Base-by-base conservation (phyloP, 2,888 invertebrate genomes). In the Drosophila birchii region DNA sequence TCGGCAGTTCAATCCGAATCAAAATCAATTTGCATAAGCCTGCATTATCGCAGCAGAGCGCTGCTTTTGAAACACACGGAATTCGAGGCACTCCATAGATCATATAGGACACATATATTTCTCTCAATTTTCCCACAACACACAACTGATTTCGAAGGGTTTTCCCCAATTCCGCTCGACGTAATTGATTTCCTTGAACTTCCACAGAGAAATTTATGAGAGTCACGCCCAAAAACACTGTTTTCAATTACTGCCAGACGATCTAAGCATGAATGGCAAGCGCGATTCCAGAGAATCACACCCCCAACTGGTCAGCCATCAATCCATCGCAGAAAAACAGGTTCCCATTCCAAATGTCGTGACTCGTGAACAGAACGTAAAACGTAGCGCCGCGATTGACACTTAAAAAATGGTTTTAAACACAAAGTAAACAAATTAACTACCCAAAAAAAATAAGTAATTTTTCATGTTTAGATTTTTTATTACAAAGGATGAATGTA, bases 21-120 rank as follows among this genome's bases (percentile, higher is more conserved):
- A 41, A 60, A 47, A 53, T 44, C 20, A 20, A 80, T 88, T 85
- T 86, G 67, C 83, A 84, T 83, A 74, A 78, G 67, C 41, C 34
- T 41, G 39, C 20, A 12, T 26, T 32, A 18, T 54, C 7, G 7
- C 12, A 12, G 16, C 26, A 47, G 34, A 16, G 54, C 54, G 69
- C 68, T 68, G 70, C 68, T 51, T 38, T 69, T 14, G 6, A 49
- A 53, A 53, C 51, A n/a, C 16, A 6, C 9, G 16, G 51, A 53
- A 36, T 53, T 53, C 34, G 23, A 36, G 51, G 51, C 51, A 23
- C 20, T 20, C 51, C 9, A 20, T 34, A 32, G 32, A 18, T 18
- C 39, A 44, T 38, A 23, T 16, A 16, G 23, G 0, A n/a, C 26
- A 47, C 34, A 34, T 26, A 26, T 67, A 66, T 47, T 54, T 18